These are phyloP conservation scores for Formica exsecta DNA, from an alignment of 1,140 invertebrate genomes.

Conservation along the genomic window DNA sequence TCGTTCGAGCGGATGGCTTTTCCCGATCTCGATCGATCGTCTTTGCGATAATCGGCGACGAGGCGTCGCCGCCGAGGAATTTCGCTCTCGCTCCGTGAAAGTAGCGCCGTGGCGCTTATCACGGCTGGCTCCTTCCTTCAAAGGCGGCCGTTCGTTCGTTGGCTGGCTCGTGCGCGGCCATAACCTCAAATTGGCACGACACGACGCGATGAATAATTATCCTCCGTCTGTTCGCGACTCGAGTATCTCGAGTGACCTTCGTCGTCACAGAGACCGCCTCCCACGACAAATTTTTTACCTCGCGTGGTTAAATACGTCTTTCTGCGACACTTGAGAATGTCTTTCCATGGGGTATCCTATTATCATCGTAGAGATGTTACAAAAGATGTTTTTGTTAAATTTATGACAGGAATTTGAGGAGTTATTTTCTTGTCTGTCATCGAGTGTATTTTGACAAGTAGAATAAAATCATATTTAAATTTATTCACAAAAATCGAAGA, in stretches of 20 bases:
- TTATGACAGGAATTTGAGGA: background rate
- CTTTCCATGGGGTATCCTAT: background rate
- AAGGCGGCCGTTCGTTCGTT: background rate
- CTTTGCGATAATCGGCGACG: constrained; percentile 37
- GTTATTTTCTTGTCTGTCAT: background rate
- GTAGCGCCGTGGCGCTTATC: constrained; percentile 75
- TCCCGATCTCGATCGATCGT: constrained; percentile 2
- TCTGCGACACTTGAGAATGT: background rate
- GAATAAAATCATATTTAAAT: background rate
- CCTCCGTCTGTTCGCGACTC: background rate
- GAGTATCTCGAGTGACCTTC: constrained; percentile 39
- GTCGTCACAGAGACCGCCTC: background rate
- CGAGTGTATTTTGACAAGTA: background rate
- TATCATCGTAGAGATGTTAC: background rate
- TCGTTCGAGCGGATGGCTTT: background rate
- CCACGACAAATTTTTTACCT: constrained; percentile 23
- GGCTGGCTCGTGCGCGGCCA: constrained; percentile 41
- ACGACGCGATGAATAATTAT: constrained; percentile 15
- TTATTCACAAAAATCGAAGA: no score
- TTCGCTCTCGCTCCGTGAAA: constrained; percentile 75
- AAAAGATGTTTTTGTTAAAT: background rate
- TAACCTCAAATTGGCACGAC: constrained; percentile 74
- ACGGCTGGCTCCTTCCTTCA: constrained; percentile 62
- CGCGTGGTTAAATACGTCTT: constrained; percentile 51
- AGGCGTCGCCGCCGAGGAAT: constrained; percentile 57